Percentiles rank a stretch among this genome's conserved stretches.
phyloP scores from a whole-genome alignment of 2,113 vertebrate genomes.

The Zosterops hypoxanthus region DNA sequence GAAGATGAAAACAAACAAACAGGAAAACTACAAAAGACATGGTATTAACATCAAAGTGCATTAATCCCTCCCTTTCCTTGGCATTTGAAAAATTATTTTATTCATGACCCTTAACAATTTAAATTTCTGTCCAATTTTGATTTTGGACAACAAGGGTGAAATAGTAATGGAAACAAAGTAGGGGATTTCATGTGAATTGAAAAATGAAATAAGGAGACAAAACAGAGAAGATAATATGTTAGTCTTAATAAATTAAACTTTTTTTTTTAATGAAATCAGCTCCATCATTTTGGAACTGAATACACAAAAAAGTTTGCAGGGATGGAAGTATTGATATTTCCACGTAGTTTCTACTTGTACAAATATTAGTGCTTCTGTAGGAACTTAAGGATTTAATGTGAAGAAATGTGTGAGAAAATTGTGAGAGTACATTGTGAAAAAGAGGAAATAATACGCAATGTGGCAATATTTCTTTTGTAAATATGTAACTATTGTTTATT shows the following conservation, averaged over 20 bases:
- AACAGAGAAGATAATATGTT: background rate
- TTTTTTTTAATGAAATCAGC: background rate
- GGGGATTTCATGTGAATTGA: background rate
- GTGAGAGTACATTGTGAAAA: background rate
- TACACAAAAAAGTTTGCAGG: background rate
- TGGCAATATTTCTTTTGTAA: background rate
- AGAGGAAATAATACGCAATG: background rate
- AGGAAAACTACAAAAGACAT: constrained; percentile 60
- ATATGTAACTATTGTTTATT: background rate
- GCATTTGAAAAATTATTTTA: constrained; percentile 58
- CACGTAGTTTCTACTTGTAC: background rate
- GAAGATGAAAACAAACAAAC: constrained; percentile 73
- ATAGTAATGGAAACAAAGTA: background rate
- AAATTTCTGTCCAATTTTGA: constrained; percentile 45
- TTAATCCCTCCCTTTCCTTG: constrained; percentile 14
- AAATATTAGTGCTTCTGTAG: background rate
- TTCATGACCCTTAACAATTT: constrained; percentile 45
- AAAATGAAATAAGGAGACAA: background rate
- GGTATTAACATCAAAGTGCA: constrained; percentile 65
- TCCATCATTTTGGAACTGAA: background rate
- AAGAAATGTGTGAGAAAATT: background rate
- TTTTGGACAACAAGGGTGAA: background rate
- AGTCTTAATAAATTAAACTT: background rate
- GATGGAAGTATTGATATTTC: background rate
- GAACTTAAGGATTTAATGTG: background rate